Evolutionary conservation across 1,140 invertebrate species (phyloP), one percentile per base, ranked within the genome.

Genomic region (Aphelenchoides fujianensis): DNA sequence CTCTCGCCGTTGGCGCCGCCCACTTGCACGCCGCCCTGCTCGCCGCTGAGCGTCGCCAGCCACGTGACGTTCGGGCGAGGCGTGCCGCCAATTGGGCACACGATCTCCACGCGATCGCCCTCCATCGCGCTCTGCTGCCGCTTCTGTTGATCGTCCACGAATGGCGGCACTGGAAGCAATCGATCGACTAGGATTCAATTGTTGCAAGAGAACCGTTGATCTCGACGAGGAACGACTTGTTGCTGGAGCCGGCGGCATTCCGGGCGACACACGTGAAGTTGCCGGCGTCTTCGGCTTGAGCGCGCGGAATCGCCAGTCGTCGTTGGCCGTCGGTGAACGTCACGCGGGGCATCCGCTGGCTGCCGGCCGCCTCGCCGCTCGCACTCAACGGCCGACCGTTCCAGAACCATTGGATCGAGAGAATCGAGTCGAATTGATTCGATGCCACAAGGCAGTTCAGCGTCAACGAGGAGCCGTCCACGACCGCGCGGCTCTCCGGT

Each of bases 201-300:
- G 5, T 19, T n/a, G n/a, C 5, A 59, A 36, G 37, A 1, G 2
- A 2, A 66, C 76, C 36, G n/a, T 74, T 62, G 2, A 75, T 61
- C 34, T 74, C 63, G n/a, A 78, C 35, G 27, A 35, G 19, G 54
- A 75, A 19, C 2, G 12, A 12, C 12, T 63, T 54, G 54, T 72
- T n/a, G 48, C 88, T 89, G 28, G 87, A 85, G 0, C 92, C 93
- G 5, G 92, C 93, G 16, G 88, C 86, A 82, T 95, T 96, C 41
- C 86, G 88, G 0, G 92, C 93, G 19, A 88, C 88, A 82, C 94
- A 96, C 48, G 89, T 90, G 81, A 92, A 94, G 35, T 88, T 88
- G 0, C 92, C 92, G 53, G 89, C 88, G 84, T 95, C 55, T 1
- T 32, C 31, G 28, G 66, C 32, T 16, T 74, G 27, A 19, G 72